These are phyloP conservation scores for Catharus bicknelli DNA, from an alignment of 2,113 vertebrate species.

Conservation along the genomic window DNA sequence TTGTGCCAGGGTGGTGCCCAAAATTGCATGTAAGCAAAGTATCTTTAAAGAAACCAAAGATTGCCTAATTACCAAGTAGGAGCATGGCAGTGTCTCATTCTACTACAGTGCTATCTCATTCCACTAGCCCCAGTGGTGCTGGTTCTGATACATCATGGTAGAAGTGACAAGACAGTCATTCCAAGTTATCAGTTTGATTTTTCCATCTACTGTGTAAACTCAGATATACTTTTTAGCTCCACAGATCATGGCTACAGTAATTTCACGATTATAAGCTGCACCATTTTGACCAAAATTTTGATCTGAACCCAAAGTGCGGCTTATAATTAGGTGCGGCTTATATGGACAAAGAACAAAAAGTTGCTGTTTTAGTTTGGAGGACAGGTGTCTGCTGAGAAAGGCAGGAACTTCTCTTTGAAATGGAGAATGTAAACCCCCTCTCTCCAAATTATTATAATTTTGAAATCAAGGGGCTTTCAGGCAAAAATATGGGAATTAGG, in stretches of 20 bases:
- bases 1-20: background rate
- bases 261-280: too few species aligned
- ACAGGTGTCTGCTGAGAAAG: too few species aligned
- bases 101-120: background rate
- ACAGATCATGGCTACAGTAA: background rate
- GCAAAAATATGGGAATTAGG: too few species aligned
- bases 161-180: background rate
- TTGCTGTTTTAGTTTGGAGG: too few species aligned
- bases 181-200: background rate
- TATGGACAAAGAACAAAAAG: too few species aligned
- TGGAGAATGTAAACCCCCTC: too few species aligned
- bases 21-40: background rate
- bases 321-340: too few species aligned
- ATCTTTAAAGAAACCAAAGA: background rate
- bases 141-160: background rate
- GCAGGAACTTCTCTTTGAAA: too few species aligned
- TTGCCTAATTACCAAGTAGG: background rate
- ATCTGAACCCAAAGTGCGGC: too few species aligned
- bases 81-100: accelerated
- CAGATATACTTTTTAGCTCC: background rate
- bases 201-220: background rate
- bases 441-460: too few species aligned
- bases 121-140: background rate
- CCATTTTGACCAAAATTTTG: too few species aligned
- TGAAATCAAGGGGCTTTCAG: too few species aligned